phyloP scores from a whole-genome alignment of 2,113 vertebrate genomes.

The Heterochromis multidens region DNA sequence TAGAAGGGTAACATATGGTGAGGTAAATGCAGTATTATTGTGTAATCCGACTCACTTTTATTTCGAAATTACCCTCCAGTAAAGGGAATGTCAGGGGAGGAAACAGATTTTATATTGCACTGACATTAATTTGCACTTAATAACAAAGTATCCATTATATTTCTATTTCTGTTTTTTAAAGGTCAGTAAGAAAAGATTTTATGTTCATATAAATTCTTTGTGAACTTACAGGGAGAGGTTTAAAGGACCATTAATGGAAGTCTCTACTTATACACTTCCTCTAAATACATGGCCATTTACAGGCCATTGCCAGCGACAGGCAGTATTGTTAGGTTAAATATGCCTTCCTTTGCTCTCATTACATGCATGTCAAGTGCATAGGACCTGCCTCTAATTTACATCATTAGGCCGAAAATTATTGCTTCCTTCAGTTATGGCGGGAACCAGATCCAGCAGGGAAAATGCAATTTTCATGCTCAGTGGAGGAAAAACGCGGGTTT shows the following conservation, averaged over 20 bases:
- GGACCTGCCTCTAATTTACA: conserved; percentile 80
- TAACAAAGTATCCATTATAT: conserved; percentile 25
- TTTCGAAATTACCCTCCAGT: conserved; percentile 30
- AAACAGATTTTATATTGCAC: conserved; percentile 9
- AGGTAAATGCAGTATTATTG: background rate
- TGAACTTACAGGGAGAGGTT: conserved; percentile 22
- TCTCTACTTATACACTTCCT: conserved; percentile 23
- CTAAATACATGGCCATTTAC: conserved; percentile 58
- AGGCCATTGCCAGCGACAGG: conserved; percentile 72
- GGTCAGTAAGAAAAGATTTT: conserved; percentile 12
- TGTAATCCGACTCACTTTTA: conserved; percentile 11
- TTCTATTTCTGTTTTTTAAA: conserved; percentile 1
- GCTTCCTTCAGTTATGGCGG: conserved; percentile 80
- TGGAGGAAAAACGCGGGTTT: background rate
- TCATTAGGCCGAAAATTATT: conserved; percentile 80
- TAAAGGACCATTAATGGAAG: conserved; percentile 5
- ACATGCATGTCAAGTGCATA: conserved; percentile 75
- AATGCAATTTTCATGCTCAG: conserved; percentile 68
- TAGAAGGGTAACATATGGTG: conserved; percentile 18
- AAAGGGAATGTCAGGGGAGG: conserved; percentile 2
- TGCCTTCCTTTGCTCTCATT: conserved; percentile 77
- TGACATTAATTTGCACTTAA: conserved; percentile 51
- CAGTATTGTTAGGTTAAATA: conserved; percentile 65
- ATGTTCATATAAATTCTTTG: conserved; percentile 25
- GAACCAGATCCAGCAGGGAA: conserved; percentile 74